Conservation (phyloP, 2,888 invertebrate genomes). For the Tachina fera region DNA sequence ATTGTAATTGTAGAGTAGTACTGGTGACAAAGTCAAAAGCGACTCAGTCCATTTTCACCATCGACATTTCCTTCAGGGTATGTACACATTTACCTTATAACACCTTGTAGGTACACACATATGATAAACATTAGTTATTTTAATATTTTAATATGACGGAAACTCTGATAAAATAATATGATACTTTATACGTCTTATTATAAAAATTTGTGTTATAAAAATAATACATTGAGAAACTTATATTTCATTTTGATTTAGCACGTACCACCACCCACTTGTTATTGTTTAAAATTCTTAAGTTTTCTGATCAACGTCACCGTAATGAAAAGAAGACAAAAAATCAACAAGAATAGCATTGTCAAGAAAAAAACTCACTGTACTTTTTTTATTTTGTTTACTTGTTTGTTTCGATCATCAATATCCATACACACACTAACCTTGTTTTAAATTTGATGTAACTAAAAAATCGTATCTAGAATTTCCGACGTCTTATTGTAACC, state of each 20-base stretch:
- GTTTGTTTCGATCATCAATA: constrained; percentile 40
- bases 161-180: constrained; percentile 43
- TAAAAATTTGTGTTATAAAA: background rate
- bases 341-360: constrained; percentile 17
- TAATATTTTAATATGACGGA: background rate
- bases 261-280: constrained; percentile 49
- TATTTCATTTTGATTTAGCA: background rate
- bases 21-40: too few relatives aligned
- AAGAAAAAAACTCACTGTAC: constrained; percentile 37
- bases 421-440: constrained; percentile 47
- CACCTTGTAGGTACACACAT: background rate
- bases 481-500: constrained; percentile 55
- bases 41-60: too few relatives aligned
- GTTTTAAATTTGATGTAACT: constrained; percentile 5
- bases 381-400: constrained; percentile 42
- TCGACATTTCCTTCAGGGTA: too few relatives aligned
- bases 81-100: background rate
- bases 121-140: background rate
- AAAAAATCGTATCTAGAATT: background rate
- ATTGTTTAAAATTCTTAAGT: background rate
- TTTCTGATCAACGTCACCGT: constrained; percentile 33
- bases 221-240: background rate
- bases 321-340: background rate
- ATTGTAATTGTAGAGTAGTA: too few relatives aligned
- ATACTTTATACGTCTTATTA: constrained; percentile 19